Percentiles rank a stretch among this genome's conserved stretches.
phyloP scores from a whole-genome alignment of 2,888 invertebrate species.

The Aspidiotus rigidus region DNA sequence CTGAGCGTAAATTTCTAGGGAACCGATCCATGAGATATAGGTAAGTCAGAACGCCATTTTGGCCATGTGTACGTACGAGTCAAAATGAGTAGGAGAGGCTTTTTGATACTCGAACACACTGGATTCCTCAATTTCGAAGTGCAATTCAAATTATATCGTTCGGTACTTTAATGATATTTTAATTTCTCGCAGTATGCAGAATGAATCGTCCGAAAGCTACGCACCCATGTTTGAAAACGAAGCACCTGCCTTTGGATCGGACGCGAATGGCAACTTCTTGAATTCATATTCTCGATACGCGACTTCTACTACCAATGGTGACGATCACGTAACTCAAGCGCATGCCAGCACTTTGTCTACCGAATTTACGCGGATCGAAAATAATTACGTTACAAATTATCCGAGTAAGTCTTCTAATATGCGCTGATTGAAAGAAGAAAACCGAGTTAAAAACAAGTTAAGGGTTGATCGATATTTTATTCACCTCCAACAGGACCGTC shows the following conservation, averaged over 20 bases:
- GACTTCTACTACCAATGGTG: neutral
- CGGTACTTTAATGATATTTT: neutral
- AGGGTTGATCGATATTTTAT: no score
- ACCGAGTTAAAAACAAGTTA: no score
- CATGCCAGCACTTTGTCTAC: neutral
- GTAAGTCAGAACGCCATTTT: no score
- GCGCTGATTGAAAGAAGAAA: no score
- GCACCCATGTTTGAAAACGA: slow-evolving; percentile 16
- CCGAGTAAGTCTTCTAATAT: neutral
- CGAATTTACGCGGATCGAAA: slow-evolving; percentile 24
- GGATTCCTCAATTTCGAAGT: no score
- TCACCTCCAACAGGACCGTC: no score
- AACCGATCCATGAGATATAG: no score
- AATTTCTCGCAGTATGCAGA: slow-evolving; percentile 17
- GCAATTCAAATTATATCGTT: no score
- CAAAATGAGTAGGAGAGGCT: no score
- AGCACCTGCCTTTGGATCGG: slow-evolving; percentile 10
- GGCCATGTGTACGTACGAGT: no score
- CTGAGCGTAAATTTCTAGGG: no score
- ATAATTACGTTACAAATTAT: slow-evolving; percentile 23
- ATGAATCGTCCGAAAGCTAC: slow-evolving; percentile 13
- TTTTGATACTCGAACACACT: no score
- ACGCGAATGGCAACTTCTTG: slow-evolving; percentile 26
- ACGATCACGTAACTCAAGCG: neutral
- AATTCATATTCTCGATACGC: slow-evolving; percentile 16